These are phyloP conservation scores for Merodon equestris DNA, from an alignment of 2,888 invertebrate species.

Conservation along the genomic window DNA sequence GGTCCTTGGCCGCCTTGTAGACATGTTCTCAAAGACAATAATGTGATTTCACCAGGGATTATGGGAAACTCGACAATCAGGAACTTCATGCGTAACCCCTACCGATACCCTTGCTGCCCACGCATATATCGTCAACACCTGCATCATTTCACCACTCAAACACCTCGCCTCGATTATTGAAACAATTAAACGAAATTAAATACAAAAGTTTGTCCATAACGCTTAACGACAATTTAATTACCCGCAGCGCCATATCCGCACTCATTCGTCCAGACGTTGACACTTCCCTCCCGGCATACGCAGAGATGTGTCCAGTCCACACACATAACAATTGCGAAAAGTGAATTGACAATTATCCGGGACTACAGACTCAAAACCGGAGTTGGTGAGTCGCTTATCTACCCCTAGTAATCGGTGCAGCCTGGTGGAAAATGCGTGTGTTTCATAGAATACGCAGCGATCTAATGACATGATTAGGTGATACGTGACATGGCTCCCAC, in stretches of 20 bases:
- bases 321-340: slow-evolving; percentile 52
- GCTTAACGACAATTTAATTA: slow-evolving; percentile 66
- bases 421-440: slow-evolving; percentile 58
- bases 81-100: slow-evolving; percentile 45
- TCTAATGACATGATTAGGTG: slow-evolving; percentile 66
- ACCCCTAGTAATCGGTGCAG: slow-evolving; percentile 60
- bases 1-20: neutral
- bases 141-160: slow-evolving; percentile 65
- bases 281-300: slow-evolving; percentile 57
- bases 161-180: slow-evolving; percentile 64
- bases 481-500: slow-evolving; percentile 47
- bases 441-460: slow-evolving; percentile 45
- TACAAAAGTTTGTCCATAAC: slow-evolving; percentile 60
- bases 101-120: slow-evolving; percentile 2
- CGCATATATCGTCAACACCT: slow-evolving; percentile 48
- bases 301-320: slow-evolving; percentile 38
- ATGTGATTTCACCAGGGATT: no score
- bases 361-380: slow-evolving; percentile 20
- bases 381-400: slow-evolving; percentile 46
- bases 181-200: slow-evolving; percentile 66
- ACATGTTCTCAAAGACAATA: slow-evolving; percentile 1
- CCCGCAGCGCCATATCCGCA: slow-evolving; percentile 51
- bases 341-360: slow-evolving; percentile 63
- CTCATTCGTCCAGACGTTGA: slow-evolving; percentile 34
- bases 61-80: slow-evolving; percentile 56